phyloP scores from a whole-genome alignment of 2,888 invertebrate species.

The Macroteleia sp. region DNA sequence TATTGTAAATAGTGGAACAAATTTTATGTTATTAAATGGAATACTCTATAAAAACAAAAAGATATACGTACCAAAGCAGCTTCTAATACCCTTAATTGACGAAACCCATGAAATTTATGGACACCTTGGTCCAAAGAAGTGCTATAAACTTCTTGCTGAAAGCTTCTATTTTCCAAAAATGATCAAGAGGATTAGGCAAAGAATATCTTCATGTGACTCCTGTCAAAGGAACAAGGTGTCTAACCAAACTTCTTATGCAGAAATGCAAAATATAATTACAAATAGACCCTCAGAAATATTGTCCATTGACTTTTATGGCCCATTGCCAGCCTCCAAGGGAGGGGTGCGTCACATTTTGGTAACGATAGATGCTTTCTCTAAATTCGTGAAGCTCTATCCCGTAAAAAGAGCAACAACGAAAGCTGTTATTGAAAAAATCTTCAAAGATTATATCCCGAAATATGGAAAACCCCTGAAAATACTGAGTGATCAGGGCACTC shows the following conservation, averaged over 20 bases:
- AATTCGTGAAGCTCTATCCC: slow-evolving; percentile 13
- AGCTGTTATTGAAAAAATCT: background rate
- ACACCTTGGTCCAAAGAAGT: slow-evolving; percentile 28
- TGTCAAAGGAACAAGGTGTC: slow-evolving; percentile 30
- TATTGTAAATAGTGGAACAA: too few relatives aligned
- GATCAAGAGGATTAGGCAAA: background rate
- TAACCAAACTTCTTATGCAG: background rate
- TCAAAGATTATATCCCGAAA: slow-evolving; percentile 1
- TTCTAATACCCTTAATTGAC: slow-evolving; percentile 14
- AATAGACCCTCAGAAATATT: slow-evolving; percentile 25
- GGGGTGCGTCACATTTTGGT: slow-evolving; percentile 2
- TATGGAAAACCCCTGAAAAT: slow-evolving; percentile 8
- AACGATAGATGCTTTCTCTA: slow-evolving; percentile 1
- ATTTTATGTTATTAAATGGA: background rate
- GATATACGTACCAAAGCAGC: too few relatives aligned
- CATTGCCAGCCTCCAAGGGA: slow-evolving; percentile 25
- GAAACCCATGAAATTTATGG: slow-evolving; percentile 23
- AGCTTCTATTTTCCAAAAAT: slow-evolving; percentile 17
- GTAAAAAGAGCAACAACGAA: background rate
- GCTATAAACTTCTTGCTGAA: slow-evolving; percentile 2
- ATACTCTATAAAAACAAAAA: background rate
- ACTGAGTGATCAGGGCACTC: slow-evolving; percentile 5
- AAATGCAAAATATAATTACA: slow-evolving; percentile 11
- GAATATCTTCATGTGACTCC: background rate
- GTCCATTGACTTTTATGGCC: slow-evolving; percentile 57